Evolutionary conservation across 2,888 invertebrate genomes (phyloP).

Genomic region (Temnothorax unifasciatus): DNA sequence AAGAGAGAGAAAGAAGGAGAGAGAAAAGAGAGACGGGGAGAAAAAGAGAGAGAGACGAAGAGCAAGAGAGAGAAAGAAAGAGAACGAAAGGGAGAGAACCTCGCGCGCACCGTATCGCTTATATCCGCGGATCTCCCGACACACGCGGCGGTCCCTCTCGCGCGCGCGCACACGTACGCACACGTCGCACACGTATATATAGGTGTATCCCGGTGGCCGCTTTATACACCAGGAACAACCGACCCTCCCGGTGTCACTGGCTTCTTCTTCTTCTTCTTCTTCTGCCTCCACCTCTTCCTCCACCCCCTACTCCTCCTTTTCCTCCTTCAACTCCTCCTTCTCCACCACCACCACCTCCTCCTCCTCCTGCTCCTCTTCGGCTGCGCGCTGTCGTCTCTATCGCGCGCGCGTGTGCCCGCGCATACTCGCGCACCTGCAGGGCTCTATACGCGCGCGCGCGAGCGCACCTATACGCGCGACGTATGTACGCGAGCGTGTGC

Average conservation of each 20-base stretch:
- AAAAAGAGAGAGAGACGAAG: neutral
- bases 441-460: conserved; percentile 26
- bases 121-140: conserved; percentile 72
- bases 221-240: conserved; percentile 67
- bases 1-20: neutral
- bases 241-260: conserved; percentile 70
- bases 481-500: neutral
- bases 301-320: conserved; percentile 12
- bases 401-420: conserved; percentile 46
- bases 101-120: conserved; percentile 57
- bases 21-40: neutral
- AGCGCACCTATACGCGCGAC: neutral
- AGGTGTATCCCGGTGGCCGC: conserved; percentile 73
- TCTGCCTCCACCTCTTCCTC: conserved; percentile 1
- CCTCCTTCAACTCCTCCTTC: conserved; percentile 5
- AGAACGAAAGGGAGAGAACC: conserved; percentile 39
- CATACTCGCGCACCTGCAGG: conserved; percentile 45
- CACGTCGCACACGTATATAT: conserved; percentile 42
- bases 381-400: conserved; percentile 57
- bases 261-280: conserved; percentile 59
- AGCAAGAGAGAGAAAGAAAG: neutral
- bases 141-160: conserved; percentile 49
- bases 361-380: conserved; percentile 14
- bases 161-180: conserved; percentile 66
- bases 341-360: conserved; percentile 13